These are phyloP conservation scores for Hapalemur alaotrensis DNA, from an alignment of 2,797 vertebrate genomes.

Conservation along the genomic window DNA sequence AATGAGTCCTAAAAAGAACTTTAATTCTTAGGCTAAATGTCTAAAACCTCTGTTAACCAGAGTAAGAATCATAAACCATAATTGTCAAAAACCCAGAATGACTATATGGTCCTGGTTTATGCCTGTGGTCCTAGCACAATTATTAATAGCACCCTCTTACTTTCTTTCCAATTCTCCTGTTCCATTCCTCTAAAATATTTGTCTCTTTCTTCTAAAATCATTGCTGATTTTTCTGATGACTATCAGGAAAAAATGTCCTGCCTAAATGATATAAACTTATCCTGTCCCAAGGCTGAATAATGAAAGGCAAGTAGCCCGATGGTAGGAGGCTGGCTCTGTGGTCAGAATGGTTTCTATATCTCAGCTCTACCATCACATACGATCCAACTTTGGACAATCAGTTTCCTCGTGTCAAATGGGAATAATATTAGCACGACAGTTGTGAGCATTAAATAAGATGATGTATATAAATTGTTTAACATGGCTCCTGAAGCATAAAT, in stretches of 20 bases:
- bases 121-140: background rate
- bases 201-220: conserved; percentile 32
- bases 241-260: background rate
- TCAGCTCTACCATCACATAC: background rate
- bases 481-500: conserved; percentile 1
- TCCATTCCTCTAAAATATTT: conserved; percentile 21
- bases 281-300: background rate
- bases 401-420: background rate
- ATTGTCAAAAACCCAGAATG: background rate
- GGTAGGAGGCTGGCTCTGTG: background rate
- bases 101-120: background rate
- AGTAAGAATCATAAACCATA: conserved; percentile 15
- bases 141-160: background rate
- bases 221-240: background rate
- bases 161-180: conserved; percentile 9
- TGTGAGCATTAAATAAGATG: background rate
- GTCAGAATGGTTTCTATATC: background rate
- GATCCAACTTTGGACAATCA: background rate
- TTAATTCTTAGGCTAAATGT: conserved; percentile 13
- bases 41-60: background rate
- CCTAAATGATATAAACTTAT: background rate
- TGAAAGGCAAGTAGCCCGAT: background rate
- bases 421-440: background rate
- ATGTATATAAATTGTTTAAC: background rate
- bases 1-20: background rate